phyloP scores from a whole-genome alignment of 2,113 vertebrate species.

The Corythornis madagascariensis region DNA sequence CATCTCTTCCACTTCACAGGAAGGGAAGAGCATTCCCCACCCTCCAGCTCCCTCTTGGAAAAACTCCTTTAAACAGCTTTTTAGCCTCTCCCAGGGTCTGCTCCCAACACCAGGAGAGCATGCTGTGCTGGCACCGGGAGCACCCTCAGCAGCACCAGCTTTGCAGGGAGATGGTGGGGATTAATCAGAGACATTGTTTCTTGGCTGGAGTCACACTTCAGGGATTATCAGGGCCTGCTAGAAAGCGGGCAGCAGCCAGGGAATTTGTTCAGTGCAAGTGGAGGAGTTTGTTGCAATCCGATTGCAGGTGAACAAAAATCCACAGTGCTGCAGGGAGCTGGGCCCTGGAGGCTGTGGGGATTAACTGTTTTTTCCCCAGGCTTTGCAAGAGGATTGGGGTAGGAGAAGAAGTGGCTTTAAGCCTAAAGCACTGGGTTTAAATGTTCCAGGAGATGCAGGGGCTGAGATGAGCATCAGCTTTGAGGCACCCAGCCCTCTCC shows the following conservation, averaged over 20 bases:
- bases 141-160: not conserved
- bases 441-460: not conserved
- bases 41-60: not conserved
- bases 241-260: not conserved
- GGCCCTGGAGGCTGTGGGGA: not conserved
- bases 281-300: slow-evolving; percentile 11
- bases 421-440: not conserved
- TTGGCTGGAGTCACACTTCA: not conserved
- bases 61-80: not conserved
- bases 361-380: slow-evolving; percentile 25
- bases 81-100: not conserved
- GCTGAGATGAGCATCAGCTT: not conserved
- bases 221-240: not conserved
- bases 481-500: not conserved
- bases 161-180: accelerated
- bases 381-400: not conserved
- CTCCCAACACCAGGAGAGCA: accelerated
- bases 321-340: not conserved
- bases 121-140: not conserved
- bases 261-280: not conserved
- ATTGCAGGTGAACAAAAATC: slow-evolving; percentile 29
- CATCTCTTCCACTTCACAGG: not conserved
- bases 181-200: not conserved
- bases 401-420: not conserved
- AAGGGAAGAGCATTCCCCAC: not conserved